Evolutionary conservation across 2,113 vertebrate species (phyloP), one percentile per base, ranked within the genome.

Genomic region (Xiphophorus couchianus): DNA sequence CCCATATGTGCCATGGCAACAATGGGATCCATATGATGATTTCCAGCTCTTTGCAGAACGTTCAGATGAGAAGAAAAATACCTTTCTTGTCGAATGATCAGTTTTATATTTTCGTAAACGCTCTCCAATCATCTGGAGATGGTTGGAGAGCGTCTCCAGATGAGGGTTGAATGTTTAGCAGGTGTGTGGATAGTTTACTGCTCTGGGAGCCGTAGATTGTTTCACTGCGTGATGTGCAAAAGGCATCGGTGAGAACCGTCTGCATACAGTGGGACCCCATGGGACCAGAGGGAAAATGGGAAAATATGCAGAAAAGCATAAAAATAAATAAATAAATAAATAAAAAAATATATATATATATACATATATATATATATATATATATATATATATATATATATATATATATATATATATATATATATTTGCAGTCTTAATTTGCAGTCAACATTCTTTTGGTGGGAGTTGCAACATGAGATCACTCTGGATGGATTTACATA

Each of bases 91-190:
- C 33, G 6, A 39, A 28, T 22, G 39, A 27, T 76, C 58, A 66
- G 19, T 73, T 51, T 2, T 25, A 25, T 58, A 3, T 25, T 58
- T 58, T 58, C 9, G 9, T 58, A 22, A 22, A 22, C 17, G 19
- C 48, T 25, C 48, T 54, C 4, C 5, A 25, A 19, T 25, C 48
- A 22, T 25, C 48, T 51, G 17, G 19, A 51, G 48, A 51, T 51
- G 48, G 19, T 54, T 22, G 69, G 69, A 77, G 65, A 82, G 70
- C 69, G 1, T 2, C 8, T 35, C 35, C 8, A 35, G 35, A 35
- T 35, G 35, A 35, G 35, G 1, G 22, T 31, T 10, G 1, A 70
- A 88, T 84, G 81, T 61, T 87, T 73, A 85, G 89, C 90, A 92
- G 84, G 86, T 87, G 86, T 25, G 69, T 1, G 19, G 31, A 71